Base-by-base conservation (phyloP, 2,113 vertebrate genomes). In the Gymnarchus niloticus region DNA sequence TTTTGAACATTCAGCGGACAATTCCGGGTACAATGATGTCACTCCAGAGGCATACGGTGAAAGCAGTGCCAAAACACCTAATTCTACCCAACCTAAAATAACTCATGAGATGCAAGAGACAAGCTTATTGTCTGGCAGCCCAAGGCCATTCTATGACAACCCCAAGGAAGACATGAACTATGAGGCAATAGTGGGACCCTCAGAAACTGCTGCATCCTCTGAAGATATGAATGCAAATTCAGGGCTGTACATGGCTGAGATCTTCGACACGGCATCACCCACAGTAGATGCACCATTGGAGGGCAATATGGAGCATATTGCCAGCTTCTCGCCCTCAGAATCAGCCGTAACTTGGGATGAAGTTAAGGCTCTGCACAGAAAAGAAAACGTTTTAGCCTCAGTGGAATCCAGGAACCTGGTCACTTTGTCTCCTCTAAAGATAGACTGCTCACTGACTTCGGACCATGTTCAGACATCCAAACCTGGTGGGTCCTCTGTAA, bases 71-170 rank as follows among this genome's bases (percentile, higher is more conserved):
- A 83, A 87, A 0, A 86, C 87, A 81, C 33, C 78, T 7, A 81
- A 80, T 19, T 88, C 91, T 44, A 85, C 90, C 56, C 87, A 85
- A 51, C 89, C 90, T 56, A 65, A 73, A 19, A 48, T 61, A 2
- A 33, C 41, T 44, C 85, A 69, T 19, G n/a, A 10, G 0, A 61
- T 82, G 17, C 84, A 81, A 14, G 0, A 44, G 3, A 77, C 89
- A 3, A 87, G 86, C 23, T 82, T 83, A 4, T 83, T 80, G 2
- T 73, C 77, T 0, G 19, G 77, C 54, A n/a, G 81, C 78, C n/a
- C 51, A 0, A 88, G 65, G 17, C 25, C 57, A n/a, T 85, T 83
- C 41, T 12, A 80, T 0, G 51, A 85, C 19, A 41, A 81, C 12
- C 52, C 88, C 54, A 44, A 41, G 12, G n/a, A 61, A 4, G n/a